Base-by-base conservation (phyloP, 2,888 invertebrate species). In the Ochlodes sylvanus region DNA sequence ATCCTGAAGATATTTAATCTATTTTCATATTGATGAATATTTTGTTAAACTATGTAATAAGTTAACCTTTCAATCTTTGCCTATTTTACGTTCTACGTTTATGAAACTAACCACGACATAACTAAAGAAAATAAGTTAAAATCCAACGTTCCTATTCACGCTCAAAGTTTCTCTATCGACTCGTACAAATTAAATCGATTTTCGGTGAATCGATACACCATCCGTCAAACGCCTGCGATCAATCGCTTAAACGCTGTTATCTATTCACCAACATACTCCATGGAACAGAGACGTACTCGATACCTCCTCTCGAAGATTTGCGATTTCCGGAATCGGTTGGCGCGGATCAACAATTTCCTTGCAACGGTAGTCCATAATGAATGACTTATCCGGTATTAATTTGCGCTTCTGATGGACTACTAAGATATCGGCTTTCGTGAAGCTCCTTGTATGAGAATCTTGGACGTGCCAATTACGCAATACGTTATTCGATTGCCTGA, bases 301-400 rank as follows among this genome's bases (percentile, higher is more conserved):
- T 85, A 86, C 87, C 84, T 89, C 89, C 89, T 85, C 73, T 79
- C 72, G 64, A 76, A 79, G 85, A 85, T 82, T 86, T 82, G 84
- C 84, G 86, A 87, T 85, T 84, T 86, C 88, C 88, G 80, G 80
- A 75, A 74, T 78, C 79, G 76, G 80, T 79, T 79, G 77, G 77
- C 78, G 76, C 77, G 78, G 79, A 81, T 82, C 80, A 79, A 81
- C 84, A 84, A 75, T 88, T 86, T 87, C 87, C 87, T 80, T 77
- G 76, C 77, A 75, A 77, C 79, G 79, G 73, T 71, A 77, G 76
- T 72, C 75, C 81, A 80, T 80, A 82, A 85, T 79, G 57, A 58
- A 55, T 52, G 79, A 81, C 79, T 84, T 80, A 79, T 83, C 85
- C 85, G 84, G 82, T 80, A 77, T 80, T 83, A 82, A 87, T 86